Evolutionary conservation across 2,113 vertebrate genomes (phyloP).

Genomic region (Chinchilla lanigera): DNA sequence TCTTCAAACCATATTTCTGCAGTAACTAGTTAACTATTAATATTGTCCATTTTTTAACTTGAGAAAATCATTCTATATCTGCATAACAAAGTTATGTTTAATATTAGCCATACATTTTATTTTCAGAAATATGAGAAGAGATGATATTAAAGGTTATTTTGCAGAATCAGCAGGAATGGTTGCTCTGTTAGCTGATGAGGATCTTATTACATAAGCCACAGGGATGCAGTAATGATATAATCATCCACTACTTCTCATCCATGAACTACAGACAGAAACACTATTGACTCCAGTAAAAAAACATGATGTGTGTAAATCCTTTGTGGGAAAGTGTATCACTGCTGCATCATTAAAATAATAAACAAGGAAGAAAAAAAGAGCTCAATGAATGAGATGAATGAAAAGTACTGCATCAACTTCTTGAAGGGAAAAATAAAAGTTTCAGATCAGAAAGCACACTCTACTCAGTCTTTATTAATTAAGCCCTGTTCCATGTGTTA

Average conservation of each 20-base stretch:
- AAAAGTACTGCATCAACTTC: neutral
- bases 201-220: neutral
- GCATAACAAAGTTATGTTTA: neutral
- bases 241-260: neutral
- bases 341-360: neutral
- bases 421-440: neutral
- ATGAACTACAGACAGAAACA: neutral
- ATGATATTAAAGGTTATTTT: neutral
- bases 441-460: neutral
- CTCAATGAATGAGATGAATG: conserved; percentile 11
- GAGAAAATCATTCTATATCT: neutral
- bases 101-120: neutral
- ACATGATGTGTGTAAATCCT: neutral
- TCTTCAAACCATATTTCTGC: neutral
- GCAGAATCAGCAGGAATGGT: neutral
- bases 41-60: conserved; percentile 7
- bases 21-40: neutral
- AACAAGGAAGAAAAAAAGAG: neutral
- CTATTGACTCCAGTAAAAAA: neutral
- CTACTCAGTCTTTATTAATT: neutral
- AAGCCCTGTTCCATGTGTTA: neutral
- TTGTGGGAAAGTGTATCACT: neutral
- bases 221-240: neutral
- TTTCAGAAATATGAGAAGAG: neutral
- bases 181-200: neutral